Base-by-base conservation (phyloP, 2,888 invertebrate genomes). In the Dolichomitus sp. region DNA sequence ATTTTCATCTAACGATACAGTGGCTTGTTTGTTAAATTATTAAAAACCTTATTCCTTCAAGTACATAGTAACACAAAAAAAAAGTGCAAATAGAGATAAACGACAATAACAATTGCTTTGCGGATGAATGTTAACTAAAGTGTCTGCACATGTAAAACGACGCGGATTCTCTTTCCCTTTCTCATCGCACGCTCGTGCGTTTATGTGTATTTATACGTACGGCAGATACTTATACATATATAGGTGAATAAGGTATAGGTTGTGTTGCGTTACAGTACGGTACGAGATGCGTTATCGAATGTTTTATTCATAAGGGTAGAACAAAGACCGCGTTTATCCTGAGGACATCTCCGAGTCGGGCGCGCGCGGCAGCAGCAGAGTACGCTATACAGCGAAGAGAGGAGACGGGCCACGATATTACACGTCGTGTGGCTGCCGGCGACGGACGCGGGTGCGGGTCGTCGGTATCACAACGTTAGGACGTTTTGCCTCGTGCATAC, bases 291-390 rank as follows among this genome's bases (percentile, higher is more conserved):
- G 91, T 92, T 93, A 93, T 93, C 93, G 92, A 91, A 93, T 93
- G 92, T 93, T 93, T 93, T 93, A 93, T 93, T 93, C 93, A 93
- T 93, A 90, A 93, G 92, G 86, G 86, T 89, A 89, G 91, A 93
- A 93, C 93, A 93, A 93, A 93, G 93, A 91, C 90, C 88, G 92
- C 90, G 90, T 90, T 92, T 93, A 93, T 93, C 93, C 90, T 90
- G 92, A 91, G 93, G 93, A 93, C 93, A 93, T 93, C 92, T 93
- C 87, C 76, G 84, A 79, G 80, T 84, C 57, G 85, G 85, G 84
- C 81, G 80, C 86, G 84, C 84, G 90, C 88, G 88, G 88, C 89
- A 75, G 88, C 89, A 75, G 86, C 85, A 27, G 54, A 11, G 27
- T 27, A 87, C 87, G 84, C 85, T 66, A 52, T 42, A 48, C 42